phyloP scores from a whole-genome alignment of 1,140 invertebrate species.

The Drosophila sulfurigaster region DNA sequence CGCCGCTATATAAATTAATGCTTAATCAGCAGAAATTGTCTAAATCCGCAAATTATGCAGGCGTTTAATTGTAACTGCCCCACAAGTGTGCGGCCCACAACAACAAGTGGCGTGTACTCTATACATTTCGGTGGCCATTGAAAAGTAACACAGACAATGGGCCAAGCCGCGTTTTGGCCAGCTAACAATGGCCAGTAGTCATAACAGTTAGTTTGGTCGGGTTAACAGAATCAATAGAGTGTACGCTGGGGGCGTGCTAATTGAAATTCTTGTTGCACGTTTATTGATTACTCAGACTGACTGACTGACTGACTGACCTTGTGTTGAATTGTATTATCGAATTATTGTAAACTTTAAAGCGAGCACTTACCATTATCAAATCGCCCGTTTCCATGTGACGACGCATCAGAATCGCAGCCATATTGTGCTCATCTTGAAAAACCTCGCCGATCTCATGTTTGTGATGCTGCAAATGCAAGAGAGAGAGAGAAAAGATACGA shows the following conservation, averaged over 20 bases:
- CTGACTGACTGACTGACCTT: constrained; percentile 49
- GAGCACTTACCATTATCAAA: constrained; percentile 91
- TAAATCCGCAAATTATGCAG: constrained; percentile 79
- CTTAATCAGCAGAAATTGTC: constrained; percentile 80
- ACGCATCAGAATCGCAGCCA: constrained; percentile 93
- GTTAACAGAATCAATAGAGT: constrained; percentile 29
- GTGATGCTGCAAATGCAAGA: constrained; percentile 86
- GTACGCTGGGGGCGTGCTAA: constrained; percentile 46
- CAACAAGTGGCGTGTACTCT: constrained; percentile 21
- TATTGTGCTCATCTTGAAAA: constrained; percentile 93
- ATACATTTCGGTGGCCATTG: constrained; percentile 45
- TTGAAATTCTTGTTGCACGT: constrained; percentile 73
- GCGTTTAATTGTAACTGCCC: constrained; percentile 76
- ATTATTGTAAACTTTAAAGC: neutral
- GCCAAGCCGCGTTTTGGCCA: constrained; percentile 42
- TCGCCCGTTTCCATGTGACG: constrained; percentile 91
- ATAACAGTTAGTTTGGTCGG: constrained; percentile 39
- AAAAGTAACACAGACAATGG: constrained; percentile 10
- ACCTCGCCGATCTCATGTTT: constrained; percentile 91
- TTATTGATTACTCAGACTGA: constrained; percentile 26
- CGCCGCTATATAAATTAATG: constrained; percentile 65
- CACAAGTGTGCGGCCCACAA: constrained; percentile 49
- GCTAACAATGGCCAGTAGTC: constrained; percentile 68
- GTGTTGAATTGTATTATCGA: constrained; percentile 8
- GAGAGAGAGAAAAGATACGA: constrained; percentile 22